These are phyloP conservation scores for Sceloporus tristichus DNA, from an alignment of 2,113 vertebrate genomes.

Conservation along the genomic window DNA sequence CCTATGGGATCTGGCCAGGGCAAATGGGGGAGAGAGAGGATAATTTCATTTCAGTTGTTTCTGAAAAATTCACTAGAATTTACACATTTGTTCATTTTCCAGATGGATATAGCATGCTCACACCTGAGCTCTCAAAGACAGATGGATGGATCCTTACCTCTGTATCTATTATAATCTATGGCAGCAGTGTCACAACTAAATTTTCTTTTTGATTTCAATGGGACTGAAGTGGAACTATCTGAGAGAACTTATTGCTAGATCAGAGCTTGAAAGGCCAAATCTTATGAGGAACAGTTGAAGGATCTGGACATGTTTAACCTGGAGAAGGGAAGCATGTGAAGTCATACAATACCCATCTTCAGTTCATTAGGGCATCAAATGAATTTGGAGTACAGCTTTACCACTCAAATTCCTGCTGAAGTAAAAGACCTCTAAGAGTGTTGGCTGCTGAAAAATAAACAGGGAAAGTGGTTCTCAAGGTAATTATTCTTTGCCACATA, in stretches of 20 bases:
- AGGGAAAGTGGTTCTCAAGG: background rate
- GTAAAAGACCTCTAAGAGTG: background rate
- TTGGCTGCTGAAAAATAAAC: background rate
- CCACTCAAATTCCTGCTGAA: background rate
- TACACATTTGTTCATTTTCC: background rate
- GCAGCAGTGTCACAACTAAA: background rate
- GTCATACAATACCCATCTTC: no score
- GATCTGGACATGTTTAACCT: no score
- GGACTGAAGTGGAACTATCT: background rate
- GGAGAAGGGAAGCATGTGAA: no score
- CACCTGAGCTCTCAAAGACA: background rate
- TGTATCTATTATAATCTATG: background rate
- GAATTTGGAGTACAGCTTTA: background rate
- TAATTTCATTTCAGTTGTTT: background rate
- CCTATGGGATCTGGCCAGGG: no score
- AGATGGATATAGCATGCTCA: no score
- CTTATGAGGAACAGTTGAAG: no score
- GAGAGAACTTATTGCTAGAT: no score
- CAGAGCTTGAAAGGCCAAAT: no score
- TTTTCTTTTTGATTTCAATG: background rate
- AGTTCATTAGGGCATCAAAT: background rate
- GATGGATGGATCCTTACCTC: background rate
- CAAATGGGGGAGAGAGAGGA: no score
- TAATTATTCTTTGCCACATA: conserved; percentile 24
- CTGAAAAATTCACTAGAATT: background rate